Base-by-base conservation (phyloP, 2,113 vertebrate genomes). In the Antidorcas marsupialis region DNA sequence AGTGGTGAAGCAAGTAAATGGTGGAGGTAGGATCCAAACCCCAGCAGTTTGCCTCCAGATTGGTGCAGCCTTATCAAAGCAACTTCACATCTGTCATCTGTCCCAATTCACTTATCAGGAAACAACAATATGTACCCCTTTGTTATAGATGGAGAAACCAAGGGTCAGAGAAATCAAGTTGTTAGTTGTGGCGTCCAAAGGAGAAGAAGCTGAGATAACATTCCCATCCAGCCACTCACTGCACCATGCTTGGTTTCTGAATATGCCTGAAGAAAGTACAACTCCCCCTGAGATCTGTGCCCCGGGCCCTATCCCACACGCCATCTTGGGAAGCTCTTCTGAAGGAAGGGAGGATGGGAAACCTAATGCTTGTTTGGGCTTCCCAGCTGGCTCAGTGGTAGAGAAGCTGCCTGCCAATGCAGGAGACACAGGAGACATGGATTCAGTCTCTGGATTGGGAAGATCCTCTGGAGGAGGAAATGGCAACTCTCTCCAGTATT, bases 121-220 rank as follows among this genome's bases (percentile, higher is more conserved):
- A 79, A 81, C 10, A 89, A 17, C 8, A 85, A 59, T 6, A 57
- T 0, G 8, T 36, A 28, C 33, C 19, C 33, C 43, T 85, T 93
- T 85, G 6, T 89, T 59, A 86, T 23, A 81, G 9, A 86, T 89
- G 52, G 64, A 95, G 50, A 76, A 83, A 74, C 43, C 45, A 55
- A 53, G 64, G 23, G 45, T 60, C n/a, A 74, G 74, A 45, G 21
- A 82, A 53, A 83, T 76, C 21, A 62, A 21, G 23, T 45, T 82
- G 16, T 76, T 81, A 89, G 15, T 16, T 60, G 1, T 59, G n/a
- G 6, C 30, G 5, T 67, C 52, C 45, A 88, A 55, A 94, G 33
- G 33, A 59, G 8, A 36, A n/a, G 9, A 21, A 28, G 3, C 16
- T n/a, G 39, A 47, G 39, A 43, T n/a, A 13, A 27, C 28, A 17